Evolutionary conservation across 2,113 vertebrate genomes (phyloP), one percentile per base, ranked within the genome.

Genomic region (Phalacrocorax brasilianus): DNA sequence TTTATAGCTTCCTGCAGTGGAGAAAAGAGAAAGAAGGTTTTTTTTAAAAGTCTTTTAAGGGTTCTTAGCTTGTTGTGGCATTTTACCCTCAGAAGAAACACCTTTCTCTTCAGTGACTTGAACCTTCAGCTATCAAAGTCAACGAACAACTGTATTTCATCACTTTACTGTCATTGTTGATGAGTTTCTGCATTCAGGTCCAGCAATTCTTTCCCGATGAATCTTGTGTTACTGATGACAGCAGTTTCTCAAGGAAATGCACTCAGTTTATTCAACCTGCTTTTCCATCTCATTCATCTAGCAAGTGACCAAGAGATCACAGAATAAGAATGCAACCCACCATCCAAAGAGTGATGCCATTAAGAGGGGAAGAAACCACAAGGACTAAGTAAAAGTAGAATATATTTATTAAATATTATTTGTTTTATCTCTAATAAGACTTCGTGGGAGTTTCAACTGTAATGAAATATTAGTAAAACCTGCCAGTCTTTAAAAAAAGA

Each of bases 1-100:
- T 97, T 92, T 91, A 98, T 94, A 42, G 98, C 98, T 14, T 98
- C 98, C 98, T 98, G 61, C 44, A 91, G 45, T 27, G 26, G 27
- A 95, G 52, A 94, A 93, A 81, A 92, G 30, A 95, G 3, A 89
- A 73, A 56, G 7, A 3, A 12, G 42, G 20, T 9, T 38, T 21
- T 9, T 26, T 50, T 27, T 40, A 8, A 1, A 65, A 74, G 14
- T 47, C 83, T 47, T 89, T 82, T 55, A 59, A 71, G 71, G 23
- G 24, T 50, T 94, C 22, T 52, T 49, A 86, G 52, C 26, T 79
- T 91, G 55, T 66, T 72, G 27, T 38, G 58, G 33, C 27, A 76
- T 72, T 82, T 85, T 49, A 47, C 7, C 61, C 23, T 68, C 30
- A 76, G 19, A 3, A 78, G 21, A 42, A 90, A 85, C 8, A 61